Percentiles rank a stretch among this genome's conserved stretches.
Evolutionary conservation across 35 echinoderm and acorn worm species (phyloP).

Genomic region (Apostichopus californicus): DNA sequence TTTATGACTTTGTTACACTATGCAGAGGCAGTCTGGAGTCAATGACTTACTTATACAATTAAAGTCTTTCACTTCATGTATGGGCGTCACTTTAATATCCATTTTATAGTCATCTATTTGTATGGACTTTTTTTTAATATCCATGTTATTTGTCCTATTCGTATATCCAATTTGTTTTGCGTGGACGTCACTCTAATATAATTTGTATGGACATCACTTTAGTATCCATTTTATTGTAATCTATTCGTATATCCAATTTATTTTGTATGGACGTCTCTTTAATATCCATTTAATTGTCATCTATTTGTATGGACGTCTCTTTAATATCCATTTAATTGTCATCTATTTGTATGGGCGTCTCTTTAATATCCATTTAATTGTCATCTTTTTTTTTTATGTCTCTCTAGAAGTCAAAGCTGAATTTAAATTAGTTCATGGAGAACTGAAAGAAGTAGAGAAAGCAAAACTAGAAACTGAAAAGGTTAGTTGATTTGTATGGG

Average conservation of each 20-base stretch:
- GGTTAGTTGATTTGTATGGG: conserved; percentile 3
- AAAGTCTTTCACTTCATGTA: too few species aligned
- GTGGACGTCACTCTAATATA: background rate
- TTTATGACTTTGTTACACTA: too few species aligned
- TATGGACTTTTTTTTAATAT: too few species aligned
- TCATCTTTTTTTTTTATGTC: background rate
- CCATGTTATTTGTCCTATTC: background rate
- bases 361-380: background rate
- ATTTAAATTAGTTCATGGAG: conserved; percentile 27
- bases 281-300: background rate
- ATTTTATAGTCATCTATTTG: too few species aligned
- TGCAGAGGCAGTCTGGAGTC: too few species aligned
- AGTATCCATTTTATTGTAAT: too few species aligned
- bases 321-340: background rate
- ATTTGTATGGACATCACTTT: too few species aligned
- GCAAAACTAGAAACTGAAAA: conserved; percentile 26
- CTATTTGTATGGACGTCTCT: background rate
- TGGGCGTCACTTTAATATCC: too few species aligned
- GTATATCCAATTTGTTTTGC: too few species aligned
- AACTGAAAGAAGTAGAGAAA: conserved; percentile 33
- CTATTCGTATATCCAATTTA: background rate
- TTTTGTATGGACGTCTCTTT: background rate
- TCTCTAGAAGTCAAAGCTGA: conserved; percentile 42
- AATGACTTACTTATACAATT: too few species aligned
- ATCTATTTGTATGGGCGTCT: background rate